phyloP scores from a whole-genome alignment of 2,113 vertebrate genomes.

The Suricata suricatta region DNA sequence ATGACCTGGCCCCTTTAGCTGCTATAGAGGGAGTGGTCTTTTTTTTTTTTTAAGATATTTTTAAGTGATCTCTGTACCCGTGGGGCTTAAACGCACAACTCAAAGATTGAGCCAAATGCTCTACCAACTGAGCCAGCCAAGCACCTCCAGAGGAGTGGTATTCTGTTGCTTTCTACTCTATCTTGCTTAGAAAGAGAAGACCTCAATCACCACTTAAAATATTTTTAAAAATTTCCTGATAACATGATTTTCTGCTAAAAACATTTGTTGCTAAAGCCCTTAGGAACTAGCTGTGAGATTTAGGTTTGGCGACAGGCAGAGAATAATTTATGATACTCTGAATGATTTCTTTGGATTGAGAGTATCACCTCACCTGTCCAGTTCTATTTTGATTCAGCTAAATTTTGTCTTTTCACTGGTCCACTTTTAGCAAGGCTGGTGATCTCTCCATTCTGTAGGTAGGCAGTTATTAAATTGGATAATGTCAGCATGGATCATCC shows the following conservation, averaged over 20 bases:
- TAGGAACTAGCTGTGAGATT: background rate
- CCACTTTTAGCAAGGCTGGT: background rate
- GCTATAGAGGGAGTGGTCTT: background rate
- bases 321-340: background rate
- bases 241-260: constrained; percentile 23
- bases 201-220: background rate
- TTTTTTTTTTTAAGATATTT: too few relatives aligned
- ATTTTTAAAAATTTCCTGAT: background rate
- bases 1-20: background rate
- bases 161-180: background rate
- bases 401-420: background rate
- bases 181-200: background rate
- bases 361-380: background rate
- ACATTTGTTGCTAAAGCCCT: background rate
- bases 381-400: background rate
- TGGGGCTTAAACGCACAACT: too few relatives aligned
- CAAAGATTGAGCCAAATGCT: too few relatives aligned
- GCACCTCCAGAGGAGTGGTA: background rate
- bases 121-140: too few relatives aligned
- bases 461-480: constrained; percentile 28
- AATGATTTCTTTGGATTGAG: constrained; percentile 30
- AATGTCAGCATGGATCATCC: background rate
- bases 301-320: background rate
- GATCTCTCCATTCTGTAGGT: background rate
- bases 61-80: too few relatives aligned